Percentiles rank a stretch among this genome's conserved stretches.
Evolutionary conservation across 2,113 vertebrate genomes (phyloP).

Genomic region (Takifugu flavidus): DNA sequence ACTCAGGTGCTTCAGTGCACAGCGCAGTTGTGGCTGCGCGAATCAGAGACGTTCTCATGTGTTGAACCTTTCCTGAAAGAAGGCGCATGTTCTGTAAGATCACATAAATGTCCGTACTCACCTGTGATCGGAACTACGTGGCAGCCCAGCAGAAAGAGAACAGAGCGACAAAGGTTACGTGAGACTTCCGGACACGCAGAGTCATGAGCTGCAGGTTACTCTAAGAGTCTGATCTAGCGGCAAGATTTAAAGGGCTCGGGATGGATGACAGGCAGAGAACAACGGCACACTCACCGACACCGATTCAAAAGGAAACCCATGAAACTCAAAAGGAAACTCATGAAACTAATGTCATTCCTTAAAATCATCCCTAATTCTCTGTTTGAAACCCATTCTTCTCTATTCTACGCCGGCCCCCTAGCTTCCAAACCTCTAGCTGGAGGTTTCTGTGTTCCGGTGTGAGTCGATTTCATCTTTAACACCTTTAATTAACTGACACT

Average conservation of each 20-base stretch:
- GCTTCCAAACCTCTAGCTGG: conserved; percentile 13
- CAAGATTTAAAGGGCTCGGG: no score
- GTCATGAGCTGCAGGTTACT: background rate
- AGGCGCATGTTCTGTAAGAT: no score
- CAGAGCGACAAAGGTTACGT: conserved; percentile 41
- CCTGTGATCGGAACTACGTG: conserved; percentile 94
- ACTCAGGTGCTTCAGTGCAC: no score
- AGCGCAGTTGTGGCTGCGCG: no score
- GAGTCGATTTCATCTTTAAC: conserved; percentile 30
- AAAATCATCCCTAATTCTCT: no score
- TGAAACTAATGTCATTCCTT: background rate
- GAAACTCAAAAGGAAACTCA: background rate
- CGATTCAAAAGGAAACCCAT: background rate
- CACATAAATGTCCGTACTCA: conserved; percentile 69
- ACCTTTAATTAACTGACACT: conserved; percentile 59
- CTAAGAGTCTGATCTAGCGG: background rate
- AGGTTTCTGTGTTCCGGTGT: background rate
- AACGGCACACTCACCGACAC: no score
- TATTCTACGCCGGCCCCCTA: background rate
- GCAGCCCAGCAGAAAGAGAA: conserved; percentile 80
- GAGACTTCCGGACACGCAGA: conserved; percentile 8
- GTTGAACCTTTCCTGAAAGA: background rate
- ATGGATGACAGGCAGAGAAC: no score
- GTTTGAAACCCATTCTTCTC: background rate
- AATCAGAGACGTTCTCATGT: background rate